Evolutionary conservation across 2,888 invertebrate species (phyloP), one percentile per base, ranked within the genome.

Genomic region (Papilio demoleus): DNA sequence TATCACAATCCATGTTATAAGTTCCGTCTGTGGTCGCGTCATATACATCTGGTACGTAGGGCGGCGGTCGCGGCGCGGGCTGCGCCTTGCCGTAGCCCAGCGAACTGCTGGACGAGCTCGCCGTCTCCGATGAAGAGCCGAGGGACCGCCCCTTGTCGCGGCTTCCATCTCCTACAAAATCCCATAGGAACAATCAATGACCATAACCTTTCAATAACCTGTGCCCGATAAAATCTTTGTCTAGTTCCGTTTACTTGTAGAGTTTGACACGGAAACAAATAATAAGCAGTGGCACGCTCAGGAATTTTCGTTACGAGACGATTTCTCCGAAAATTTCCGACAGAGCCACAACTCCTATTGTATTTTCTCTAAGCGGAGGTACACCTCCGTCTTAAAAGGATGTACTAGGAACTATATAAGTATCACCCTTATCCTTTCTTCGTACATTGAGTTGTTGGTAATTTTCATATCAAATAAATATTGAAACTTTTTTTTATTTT

Each of bases 71-170:
- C 42, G 81, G 82, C 31, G 84, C 81, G 31, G 87, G 82, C 61
- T 78, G 92, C 3, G 74, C 60, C 75, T 85, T 85, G 67, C 76
- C 75, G 77, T 83, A 90, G 4, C 88, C 82, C 34, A 85, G 86
- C 0, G 89, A 90, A 63, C 94, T 94, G 77, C 93, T 89, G 0
- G 94, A 94, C 0, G 94, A 94, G 68, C 94, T 93, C 1, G 92
- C 82, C 1, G 94, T 94, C 75, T 94, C 94, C 14, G 93, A 92
- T 24, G 88, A 88, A 0, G 86, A 88, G 9, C 85, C 83, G 0
- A 76, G 72, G 0, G 82, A 81, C 0, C 81, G 82, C 0, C 73
- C 69, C 70, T 84, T 86, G 12, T 88, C 86, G 0, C 84, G 83
- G 1, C 72, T 14, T 0, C 65, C 53, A 24, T 86, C 83, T 1